A percentile compares a stretch with the other conserved stretches of the same genome.
These are phyloP conservation scores for Priocnemis perturbator DNA, from an alignment of 2,888 invertebrate genomes.

Conservation along the genomic window DNA sequence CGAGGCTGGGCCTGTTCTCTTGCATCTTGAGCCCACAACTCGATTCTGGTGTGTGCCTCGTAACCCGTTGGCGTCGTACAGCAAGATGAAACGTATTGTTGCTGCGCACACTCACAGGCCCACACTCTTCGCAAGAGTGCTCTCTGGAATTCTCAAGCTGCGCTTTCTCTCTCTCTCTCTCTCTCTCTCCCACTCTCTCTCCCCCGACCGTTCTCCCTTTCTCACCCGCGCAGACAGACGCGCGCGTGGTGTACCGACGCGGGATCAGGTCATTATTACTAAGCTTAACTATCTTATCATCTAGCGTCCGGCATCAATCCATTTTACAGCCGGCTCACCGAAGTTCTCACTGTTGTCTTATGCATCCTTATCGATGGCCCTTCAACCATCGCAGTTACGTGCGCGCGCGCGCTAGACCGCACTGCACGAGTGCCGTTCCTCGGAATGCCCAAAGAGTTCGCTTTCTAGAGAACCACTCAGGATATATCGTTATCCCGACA, in stretches of 20 bases:
- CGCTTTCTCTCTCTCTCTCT: slow-evolving; percentile 12
- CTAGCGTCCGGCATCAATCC: no score
- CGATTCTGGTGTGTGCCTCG: slow-evolving; percentile 46
- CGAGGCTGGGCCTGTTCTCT: slow-evolving; percentile 60
- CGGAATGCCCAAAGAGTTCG: no score
- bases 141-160: not conserved
- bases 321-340: no score
- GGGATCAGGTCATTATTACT: not conserved
- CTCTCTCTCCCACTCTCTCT: slow-evolving; percentile 6
- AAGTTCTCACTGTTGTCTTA: no score
- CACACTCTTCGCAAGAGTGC: slow-evolving; percentile 33
- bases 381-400: no score
- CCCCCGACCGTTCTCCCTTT: slow-evolving; percentile 4
- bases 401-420: no score
- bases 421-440: no score
- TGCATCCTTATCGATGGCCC: no score
- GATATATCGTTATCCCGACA: no score
- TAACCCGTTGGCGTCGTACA: slow-evolving; percentile 55
- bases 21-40: slow-evolving; percentile 59
- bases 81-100: slow-evolving; percentile 56
- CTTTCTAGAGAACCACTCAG: no score
- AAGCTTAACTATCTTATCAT: no score
- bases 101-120: slow-evolving; percentile 50
- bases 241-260: slow-evolving; percentile 7
- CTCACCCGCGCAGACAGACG: slow-evolving; percentile 7